Evolutionary conservation across 2,888 invertebrate species (phyloP).

Genomic region (Agonopterix heracliana): DNA sequence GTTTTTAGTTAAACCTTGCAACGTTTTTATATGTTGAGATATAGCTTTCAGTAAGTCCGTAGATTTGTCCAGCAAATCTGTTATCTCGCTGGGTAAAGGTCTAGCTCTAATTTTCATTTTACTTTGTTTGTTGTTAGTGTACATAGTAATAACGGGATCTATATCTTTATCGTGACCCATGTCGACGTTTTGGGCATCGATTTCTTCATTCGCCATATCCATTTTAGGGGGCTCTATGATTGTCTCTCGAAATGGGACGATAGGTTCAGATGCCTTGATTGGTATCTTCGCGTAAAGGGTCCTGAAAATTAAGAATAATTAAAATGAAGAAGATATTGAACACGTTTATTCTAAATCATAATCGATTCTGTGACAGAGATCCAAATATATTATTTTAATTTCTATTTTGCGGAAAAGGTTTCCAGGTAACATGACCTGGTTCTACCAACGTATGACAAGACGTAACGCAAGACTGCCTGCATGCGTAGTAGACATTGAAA

Average conservation of each 20-base stretch:
- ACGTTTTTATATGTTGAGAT: slow-evolving; percentile 62
- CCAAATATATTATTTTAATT: no score
- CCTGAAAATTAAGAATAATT: slow-evolving; percentile 33
- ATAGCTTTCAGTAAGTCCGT: slow-evolving; percentile 82
- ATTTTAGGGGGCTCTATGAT: slow-evolving; percentile 86
- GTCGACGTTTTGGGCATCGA: slow-evolving; percentile 78
- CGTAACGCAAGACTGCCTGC: no score
- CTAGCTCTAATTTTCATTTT: slow-evolving; percentile 84
- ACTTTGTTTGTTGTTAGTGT: slow-evolving; percentile 84
- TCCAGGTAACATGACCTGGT: no score
- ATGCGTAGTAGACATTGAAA: no score
- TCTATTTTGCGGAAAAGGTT: no score
- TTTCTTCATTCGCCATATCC: slow-evolving; percentile 91
- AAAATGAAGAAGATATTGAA: not conserved
- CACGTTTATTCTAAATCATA: no score
- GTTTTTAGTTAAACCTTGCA: slow-evolving; percentile 55
- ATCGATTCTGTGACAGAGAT: no score
- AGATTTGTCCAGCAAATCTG: slow-evolving; percentile 82
- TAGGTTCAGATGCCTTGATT: slow-evolving; percentile 94
- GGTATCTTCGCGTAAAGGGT: slow-evolving; percentile 89
- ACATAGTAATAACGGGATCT: slow-evolving; percentile 74
- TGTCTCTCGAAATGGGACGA: slow-evolving; percentile 97
- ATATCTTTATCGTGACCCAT: slow-evolving; percentile 59
- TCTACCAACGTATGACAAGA: no score
- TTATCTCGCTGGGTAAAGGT: slow-evolving; percentile 84